Conservation (phyloP, 2,113 vertebrate species). For the Ellobius talpinus region DNA sequence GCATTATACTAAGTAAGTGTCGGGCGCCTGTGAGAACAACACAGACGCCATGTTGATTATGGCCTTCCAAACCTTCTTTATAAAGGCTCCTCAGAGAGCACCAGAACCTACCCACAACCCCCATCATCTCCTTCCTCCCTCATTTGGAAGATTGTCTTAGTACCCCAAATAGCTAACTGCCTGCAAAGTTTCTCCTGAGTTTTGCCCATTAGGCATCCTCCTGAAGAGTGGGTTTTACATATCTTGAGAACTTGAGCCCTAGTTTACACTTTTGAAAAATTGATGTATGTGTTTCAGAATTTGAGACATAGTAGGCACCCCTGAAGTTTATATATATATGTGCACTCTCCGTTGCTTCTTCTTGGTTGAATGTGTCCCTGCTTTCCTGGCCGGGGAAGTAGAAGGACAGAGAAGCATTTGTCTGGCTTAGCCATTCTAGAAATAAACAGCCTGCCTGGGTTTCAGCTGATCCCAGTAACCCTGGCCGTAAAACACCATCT, state of each 20-base stretch:
- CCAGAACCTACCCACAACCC: not conserved
- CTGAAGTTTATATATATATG: not conserved
- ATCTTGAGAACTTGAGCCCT: constrained; percentile 24
- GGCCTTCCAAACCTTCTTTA: not conserved
- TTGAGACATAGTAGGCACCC: constrained; percentile 41
- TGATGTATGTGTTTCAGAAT: constrained; percentile 18
- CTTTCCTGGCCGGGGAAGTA: constrained; percentile 70
- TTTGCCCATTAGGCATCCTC: not conserved
- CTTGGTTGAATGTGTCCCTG: constrained; percentile 64
- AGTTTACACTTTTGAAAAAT: constrained; percentile 40
- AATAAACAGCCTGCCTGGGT: constrained; percentile 77
- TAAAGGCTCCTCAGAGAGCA: not conserved
- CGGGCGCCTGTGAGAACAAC: not conserved
- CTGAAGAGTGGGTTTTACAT: constrained; percentile 31
- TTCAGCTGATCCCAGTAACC: constrained; percentile 73
- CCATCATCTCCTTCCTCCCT: not conserved
- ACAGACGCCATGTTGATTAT: not conserved
- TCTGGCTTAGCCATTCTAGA: constrained; percentile 64
- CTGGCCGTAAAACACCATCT: constrained; percentile 70
- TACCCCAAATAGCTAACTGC: not conserved
- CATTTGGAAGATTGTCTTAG: not conserved
- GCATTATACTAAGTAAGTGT: not conserved
- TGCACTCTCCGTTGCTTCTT: constrained; percentile 57
- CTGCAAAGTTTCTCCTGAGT: not conserved
- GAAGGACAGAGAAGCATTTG: constrained; percentile 78